Evolutionary conservation across 2,888 invertebrate species (phyloP).

Genomic region (Hemicrepidius hirtus): DNA sequence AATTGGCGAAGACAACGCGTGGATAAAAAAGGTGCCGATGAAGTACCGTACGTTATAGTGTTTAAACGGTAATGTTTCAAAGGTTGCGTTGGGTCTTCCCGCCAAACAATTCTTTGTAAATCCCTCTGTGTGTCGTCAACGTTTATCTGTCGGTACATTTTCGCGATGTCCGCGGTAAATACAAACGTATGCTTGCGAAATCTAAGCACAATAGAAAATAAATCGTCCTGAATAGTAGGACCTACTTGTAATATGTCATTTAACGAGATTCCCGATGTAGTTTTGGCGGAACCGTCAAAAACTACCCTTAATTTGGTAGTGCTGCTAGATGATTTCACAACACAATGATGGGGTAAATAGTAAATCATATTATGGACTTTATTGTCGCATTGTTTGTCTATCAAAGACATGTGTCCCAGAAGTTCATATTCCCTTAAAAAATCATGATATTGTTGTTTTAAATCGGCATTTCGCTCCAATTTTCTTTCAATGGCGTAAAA

Average conservation of each 20-base stretch:
- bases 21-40: constrained; percentile 56
- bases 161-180: constrained; percentile 55
- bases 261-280: not conserved
- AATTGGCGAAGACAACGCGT: constrained; percentile 54
- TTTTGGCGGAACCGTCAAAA: constrained; percentile 29
- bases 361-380: not conserved
- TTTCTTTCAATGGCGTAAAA: not conserved
- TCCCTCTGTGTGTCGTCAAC: not conserved
- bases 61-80: constrained; percentile 49
- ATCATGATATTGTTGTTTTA: constrained; percentile 4
- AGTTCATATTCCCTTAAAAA: constrained; percentile 19
- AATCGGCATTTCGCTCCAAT: not conserved
- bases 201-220: constrained; percentile 35
- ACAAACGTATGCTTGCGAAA: constrained; percentile 36
- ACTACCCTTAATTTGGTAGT: constrained; percentile 35
- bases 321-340: constrained; percentile 18
- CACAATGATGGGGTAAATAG: constrained; percentile 31
- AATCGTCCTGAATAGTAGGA: constrained; percentile 53
- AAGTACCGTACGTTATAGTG: constrained; percentile 58
- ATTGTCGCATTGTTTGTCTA: not conserved
- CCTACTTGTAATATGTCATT: constrained; percentile 53
- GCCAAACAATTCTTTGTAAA: constrained; percentile 42
- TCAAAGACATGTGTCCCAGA: constrained; percentile 18
- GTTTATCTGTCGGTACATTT: constrained; percentile 56
- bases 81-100: constrained; percentile 3